Percentiles rank a stretch among this genome's conserved stretches.
Conservation (phyloP, 2,113 vertebrate species). For the Neogale vison region DNA sequence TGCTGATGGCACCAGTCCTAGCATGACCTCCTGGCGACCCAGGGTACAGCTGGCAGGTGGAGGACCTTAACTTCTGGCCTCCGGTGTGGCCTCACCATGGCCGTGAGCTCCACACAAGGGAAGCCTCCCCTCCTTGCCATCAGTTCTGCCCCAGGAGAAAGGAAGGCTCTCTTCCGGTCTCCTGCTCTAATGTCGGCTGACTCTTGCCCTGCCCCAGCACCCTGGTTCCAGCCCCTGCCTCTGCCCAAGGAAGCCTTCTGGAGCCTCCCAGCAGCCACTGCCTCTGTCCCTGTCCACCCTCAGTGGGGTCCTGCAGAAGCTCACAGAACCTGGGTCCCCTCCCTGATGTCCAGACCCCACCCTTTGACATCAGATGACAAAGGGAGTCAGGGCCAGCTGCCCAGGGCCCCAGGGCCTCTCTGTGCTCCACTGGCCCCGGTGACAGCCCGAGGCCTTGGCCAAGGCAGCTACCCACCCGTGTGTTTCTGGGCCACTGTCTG, state of each 20-base stretch:
- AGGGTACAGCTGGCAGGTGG: background rate
- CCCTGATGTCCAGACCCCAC: background rate
- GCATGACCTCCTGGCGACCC: background rate
- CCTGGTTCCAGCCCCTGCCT: background rate
- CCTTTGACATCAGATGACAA: background rate
- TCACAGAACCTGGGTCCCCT: background rate
- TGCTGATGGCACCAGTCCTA: accelerated
- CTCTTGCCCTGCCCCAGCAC: background rate
- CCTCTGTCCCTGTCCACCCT: background rate
- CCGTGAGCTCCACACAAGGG: background rate
- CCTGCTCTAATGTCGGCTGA: accelerated
- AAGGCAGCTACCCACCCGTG: background rate
- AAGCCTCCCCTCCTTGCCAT: accelerated
- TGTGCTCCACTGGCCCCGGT: background rate
- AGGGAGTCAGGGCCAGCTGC: background rate
- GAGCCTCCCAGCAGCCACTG: too few relatives aligned
- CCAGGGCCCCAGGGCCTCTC: background rate
- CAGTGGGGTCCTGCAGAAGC: too few relatives aligned
- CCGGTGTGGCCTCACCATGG: too few relatives aligned
- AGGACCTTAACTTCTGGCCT: background rate
- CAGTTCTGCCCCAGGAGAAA: background rate
- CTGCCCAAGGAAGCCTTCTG: background rate
- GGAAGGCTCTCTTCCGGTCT: background rate
- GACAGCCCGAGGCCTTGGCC: accelerated
- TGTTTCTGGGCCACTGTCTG: background rate